A percentile compares a stretch with the other conserved stretches of the same genome.
These are phyloP conservation scores for Magallana gigas DNA, from an alignment of 1,140 invertebrate species.

Conservation along the genomic window DNA sequence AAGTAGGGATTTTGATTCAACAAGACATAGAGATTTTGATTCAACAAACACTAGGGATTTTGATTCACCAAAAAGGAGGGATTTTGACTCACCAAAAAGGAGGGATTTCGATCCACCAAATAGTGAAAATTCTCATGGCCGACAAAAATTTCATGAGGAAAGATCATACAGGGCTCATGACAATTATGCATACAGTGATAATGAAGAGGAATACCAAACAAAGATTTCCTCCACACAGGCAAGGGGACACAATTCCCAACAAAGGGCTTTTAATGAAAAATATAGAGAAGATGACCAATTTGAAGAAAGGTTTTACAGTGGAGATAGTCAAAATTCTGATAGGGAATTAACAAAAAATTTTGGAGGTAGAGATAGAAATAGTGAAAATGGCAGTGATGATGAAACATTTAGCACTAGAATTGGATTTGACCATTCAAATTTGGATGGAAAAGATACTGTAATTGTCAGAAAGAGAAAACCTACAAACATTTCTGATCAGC, in stretches of 20 bases:
- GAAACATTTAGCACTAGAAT: neutral
- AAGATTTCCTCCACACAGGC: neutral
- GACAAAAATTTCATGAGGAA: neutral
- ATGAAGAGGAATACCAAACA: neutral
- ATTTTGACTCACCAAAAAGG: neutral
- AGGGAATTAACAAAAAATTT: neutral
- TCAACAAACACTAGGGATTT: neutral
- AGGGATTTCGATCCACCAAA: neutral
- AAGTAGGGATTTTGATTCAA: neutral
- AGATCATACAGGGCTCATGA: neutral
- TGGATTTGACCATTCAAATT: neutral
- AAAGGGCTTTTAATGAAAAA: neutral
- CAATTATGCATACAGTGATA: constrained; percentile 16
- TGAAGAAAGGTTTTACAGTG: neutral
- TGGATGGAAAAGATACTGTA: neutral
- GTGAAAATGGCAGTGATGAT: neutral
- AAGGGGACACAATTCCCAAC: neutral
- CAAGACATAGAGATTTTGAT: neutral
- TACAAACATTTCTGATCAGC: neutral
- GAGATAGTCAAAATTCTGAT: neutral
- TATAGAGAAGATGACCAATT: neutral
- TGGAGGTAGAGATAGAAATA: neutral
- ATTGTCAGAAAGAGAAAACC: neutral
- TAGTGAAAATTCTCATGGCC: neutral
- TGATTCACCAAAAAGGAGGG: neutral